A percentile compares a stretch with the other conserved stretches of the same genome.
Evolutionary conservation across 53 echinoderm and acorn worm genomes (phyloP).

Genomic region (Holothuria scabra): DNA sequence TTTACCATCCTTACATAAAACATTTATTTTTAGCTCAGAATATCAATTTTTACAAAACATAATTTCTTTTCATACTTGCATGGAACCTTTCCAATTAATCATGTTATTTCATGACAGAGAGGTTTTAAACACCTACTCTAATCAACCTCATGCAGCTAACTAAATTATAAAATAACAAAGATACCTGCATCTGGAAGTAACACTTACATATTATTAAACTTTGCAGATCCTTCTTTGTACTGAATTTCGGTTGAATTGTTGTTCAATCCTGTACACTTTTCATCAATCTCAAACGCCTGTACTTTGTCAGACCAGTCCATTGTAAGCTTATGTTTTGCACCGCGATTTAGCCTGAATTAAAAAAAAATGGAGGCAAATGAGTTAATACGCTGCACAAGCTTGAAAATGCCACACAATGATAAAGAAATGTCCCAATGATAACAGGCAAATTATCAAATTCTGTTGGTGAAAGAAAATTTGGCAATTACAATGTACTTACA

Average conservation of each 20-base stretch:
- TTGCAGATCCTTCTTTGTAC: slow-evolving; percentile 98
- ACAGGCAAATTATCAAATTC: too few species aligned
- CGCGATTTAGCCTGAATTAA: slow-evolving; percentile 82
- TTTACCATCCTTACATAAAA: too few species aligned
- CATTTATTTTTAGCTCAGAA: too few species aligned
- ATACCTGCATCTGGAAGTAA: too few species aligned
- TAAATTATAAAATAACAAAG: too few species aligned
- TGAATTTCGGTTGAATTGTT: slow-evolving; percentile 99
- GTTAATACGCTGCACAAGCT: background rate
- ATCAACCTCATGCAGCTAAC: too few species aligned
- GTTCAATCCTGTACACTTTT: slow-evolving; percentile 94
- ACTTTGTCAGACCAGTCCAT: slow-evolving; percentile 99
- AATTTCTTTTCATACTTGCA: too few species aligned
- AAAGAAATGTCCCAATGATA: too few species aligned
- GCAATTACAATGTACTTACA: too few species aligned
- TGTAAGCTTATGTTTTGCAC: slow-evolving; percentile 95
- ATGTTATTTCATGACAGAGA: background rate
- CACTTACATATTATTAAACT: slow-evolving; percentile 85
- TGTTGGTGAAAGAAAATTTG: too few species aligned
- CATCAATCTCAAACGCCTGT: slow-evolving; percentile 91
- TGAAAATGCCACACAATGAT: background rate
- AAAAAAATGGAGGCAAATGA: background rate
- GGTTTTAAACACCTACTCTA: too few species aligned
- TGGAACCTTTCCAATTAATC: background rate
- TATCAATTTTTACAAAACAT: too few species aligned